Evolutionary conservation across 2,797 vertebrate genomes (phyloP), one percentile per base, ranked within the genome.

Genomic region (Xiphophorus birchmanni): DNA sequence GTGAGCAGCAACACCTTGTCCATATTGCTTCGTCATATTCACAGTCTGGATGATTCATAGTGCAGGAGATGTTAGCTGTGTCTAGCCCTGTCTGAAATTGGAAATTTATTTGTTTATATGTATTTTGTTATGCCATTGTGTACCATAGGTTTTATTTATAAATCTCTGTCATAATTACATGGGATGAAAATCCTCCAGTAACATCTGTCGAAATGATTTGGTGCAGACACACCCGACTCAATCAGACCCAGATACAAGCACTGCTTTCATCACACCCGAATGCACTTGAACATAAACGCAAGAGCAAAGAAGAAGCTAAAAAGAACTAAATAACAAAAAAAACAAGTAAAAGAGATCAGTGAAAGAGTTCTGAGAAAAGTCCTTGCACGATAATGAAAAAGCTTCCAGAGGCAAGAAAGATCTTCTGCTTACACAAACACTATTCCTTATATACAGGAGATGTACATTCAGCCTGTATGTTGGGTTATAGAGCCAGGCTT

Each of bases 1-100:
- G 67, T n/a, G 32, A 78, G 60, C 50, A 48, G 23, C 44, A 76
- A 35, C 81, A 58, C 32, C 52, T 72, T 58, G 50, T 58, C 75
- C 76, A 23, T n/a, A 44, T 67, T 29, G 60, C 52, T 81, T 65
- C 13, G 23, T 73, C 44, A 79, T 54, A 52, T 76, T 37, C 60
- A 78, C 18, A 56, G 67, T 52, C 47, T 10, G 48, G 32, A 71
- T 81, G 79, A 54, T 56, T 71, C 35, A 58, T 17, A 58, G 45
- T 44, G 35, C 42, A 69, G 35, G 48, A 47, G 23, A 29, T 1
- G 2, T 47, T 42, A n/a, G 69, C 79, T 67, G 21, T 48, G 56
- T 44, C 76, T 47, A 52, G 67, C 56, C 29, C 17, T 77, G 44
- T 15, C 47, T 45, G 56, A 79, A 21, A 65, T 58, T 42, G 60